Conservation (phyloP, 1,140 invertebrate genomes). For the Drosophila virilis region DNA sequence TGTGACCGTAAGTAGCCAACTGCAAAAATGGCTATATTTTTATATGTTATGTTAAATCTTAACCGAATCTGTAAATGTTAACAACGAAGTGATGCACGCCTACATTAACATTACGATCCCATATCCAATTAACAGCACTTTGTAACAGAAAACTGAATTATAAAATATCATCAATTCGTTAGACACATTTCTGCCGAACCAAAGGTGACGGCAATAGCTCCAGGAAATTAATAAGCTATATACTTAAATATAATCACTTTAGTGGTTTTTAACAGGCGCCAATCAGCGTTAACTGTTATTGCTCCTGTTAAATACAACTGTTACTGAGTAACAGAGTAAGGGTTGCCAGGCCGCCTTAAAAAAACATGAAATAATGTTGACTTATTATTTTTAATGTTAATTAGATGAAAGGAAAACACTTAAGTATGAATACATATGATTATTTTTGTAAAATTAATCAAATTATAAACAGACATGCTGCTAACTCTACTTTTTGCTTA, state of each 20-base stretch:
- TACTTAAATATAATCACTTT: no score
- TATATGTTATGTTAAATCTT: not conserved
- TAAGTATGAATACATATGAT: conserved; percentile 21
- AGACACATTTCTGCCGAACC: not conserved
- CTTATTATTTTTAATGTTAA: conserved; percentile 29
- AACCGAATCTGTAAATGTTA: not conserved
- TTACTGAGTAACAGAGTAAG: not conserved
- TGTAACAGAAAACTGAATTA: not conserved
- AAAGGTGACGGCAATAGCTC: not conserved
- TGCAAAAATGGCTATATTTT: not conserved
- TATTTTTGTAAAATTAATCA: conserved; percentile 32
- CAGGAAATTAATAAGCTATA: no score
- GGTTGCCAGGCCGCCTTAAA: not conserved
- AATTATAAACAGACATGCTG: conserved; percentile 35
- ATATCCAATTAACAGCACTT: not conserved
- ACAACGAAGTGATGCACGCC: not conserved
- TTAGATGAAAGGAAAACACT: conserved; percentile 31
- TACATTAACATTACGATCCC: not conserved
- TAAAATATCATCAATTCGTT: not conserved
- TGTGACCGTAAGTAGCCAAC: conserved; percentile 21
- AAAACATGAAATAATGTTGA: not conserved
- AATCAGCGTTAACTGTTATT: not conserved
- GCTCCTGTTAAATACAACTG: not conserved
- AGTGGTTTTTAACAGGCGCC: not conserved
- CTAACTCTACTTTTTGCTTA: conserved; percentile 26